Evolutionary conservation across 2,888 invertebrate genomes (phyloP).

Genomic region (Lasius platythorax): DNA sequence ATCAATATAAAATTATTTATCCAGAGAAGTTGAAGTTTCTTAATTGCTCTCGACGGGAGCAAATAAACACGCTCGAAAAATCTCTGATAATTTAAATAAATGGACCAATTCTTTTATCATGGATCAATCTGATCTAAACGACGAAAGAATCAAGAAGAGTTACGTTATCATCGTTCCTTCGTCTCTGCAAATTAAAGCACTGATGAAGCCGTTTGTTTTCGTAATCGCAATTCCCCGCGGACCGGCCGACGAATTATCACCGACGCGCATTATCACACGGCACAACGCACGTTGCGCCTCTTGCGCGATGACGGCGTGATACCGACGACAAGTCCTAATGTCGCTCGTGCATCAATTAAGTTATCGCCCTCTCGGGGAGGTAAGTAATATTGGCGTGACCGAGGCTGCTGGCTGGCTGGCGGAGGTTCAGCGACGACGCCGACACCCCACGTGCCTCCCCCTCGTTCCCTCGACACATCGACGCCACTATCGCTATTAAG

Average conservation of each 20-base stretch:
- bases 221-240: neutral
- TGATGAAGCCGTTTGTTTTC: neutral
- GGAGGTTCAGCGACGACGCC: constrained; percentile 51
- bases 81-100: neutral
- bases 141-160: neutral
- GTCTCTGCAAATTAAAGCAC: neutral
- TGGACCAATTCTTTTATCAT: neutral
- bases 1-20: neutral
- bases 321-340: constrained; percentile 70
- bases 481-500: constrained; percentile 76
- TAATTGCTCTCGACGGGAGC: too few species aligned
- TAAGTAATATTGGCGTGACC: constrained; percentile 80
- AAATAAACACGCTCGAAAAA: neutral
- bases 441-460: constrained; percentile 11
- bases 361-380: constrained; percentile 76
- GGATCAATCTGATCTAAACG: neutral
- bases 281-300: constrained; percentile 30
- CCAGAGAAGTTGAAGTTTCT: neutral
- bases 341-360: constrained; percentile 78
- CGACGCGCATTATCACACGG: constrained; percentile 44
- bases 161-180: neutral
- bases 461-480: constrained; percentile 66
- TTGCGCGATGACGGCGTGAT: constrained; percentile 53
- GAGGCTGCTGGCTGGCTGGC: constrained; percentile 68
- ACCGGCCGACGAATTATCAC: constrained; percentile 29